A percentile compares a stretch with the other conserved stretches of the same genome.
Conservation (phyloP, 2,113 vertebrate genomes). For the Hemiscyllium ocellatum region DNA sequence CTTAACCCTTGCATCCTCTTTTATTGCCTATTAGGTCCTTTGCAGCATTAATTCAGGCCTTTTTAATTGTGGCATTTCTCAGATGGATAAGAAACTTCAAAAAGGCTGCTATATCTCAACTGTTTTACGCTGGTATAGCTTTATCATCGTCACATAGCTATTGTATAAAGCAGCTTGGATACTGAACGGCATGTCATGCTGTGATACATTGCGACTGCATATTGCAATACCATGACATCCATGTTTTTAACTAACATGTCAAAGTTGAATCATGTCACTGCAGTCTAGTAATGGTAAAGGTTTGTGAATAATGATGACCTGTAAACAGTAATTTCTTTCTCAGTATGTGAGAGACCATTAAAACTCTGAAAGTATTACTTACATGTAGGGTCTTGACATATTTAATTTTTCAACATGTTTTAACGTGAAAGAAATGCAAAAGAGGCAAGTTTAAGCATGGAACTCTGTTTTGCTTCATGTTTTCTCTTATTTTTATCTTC, state of each 20-base stretch:
- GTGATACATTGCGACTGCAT: slow-evolving; percentile 17
- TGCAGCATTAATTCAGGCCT: background rate
- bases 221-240: slow-evolving; percentile 29
- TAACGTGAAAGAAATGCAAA: background rate
- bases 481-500: background rate
- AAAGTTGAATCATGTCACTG: slow-evolving; percentile 22
- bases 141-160: background rate
- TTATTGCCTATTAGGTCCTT: background rate
- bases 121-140: background rate
- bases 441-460: background rate
- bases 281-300: background rate
- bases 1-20: background rate
- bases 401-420: background rate
- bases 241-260: slow-evolving; percentile 11
- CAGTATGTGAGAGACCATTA: background rate
- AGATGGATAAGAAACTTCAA: background rate
- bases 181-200: background rate
- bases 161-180: background rate
- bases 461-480: background rate
- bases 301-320: slow-evolving; percentile 32
- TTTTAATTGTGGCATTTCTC: background rate
- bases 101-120: background rate
- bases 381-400: background rate
- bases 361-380: slow-evolving; percentile 26
- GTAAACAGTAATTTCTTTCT: slow-evolving; percentile 6